Percentiles rank a stretch among this genome's conserved stretches.
These are phyloP conservation scores for Chiloscyllium plagiosum DNA, from an alignment of 2,113 vertebrate species.

Conservation along the genomic window DNA sequence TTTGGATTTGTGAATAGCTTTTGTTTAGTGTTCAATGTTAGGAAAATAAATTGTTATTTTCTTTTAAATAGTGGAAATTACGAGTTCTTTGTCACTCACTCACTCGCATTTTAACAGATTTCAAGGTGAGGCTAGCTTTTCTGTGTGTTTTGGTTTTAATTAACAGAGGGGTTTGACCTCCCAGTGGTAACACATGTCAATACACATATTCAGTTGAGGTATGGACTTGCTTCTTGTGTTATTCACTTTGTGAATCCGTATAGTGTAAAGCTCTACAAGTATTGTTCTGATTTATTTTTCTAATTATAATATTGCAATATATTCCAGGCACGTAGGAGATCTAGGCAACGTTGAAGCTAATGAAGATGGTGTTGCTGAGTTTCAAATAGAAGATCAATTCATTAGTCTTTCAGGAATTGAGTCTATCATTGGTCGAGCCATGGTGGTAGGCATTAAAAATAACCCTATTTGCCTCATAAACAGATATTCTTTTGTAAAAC, in stretches of 20 bases:
- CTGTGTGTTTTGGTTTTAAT: too few species aligned
- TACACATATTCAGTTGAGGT: not conserved
- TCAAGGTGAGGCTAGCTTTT: too few species aligned
- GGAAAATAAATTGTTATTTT: too few species aligned
- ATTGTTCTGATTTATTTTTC: not conserved
- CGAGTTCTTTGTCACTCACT: too few species aligned
- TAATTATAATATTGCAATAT: not conserved
- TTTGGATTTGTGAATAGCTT: too few species aligned
- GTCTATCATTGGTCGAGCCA: constrained; percentile 29
- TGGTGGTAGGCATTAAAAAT: constrained; percentile 37
- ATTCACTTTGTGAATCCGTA: not conserved
- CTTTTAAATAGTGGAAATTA: too few species aligned
- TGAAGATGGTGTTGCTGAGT: constrained; percentile 30
- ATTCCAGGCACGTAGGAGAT: constrained; percentile 38
- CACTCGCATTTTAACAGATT: too few species aligned
- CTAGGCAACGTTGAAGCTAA: constrained; percentile 37
- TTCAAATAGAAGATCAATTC: constrained; percentile 26
- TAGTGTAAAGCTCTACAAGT: not conserved
- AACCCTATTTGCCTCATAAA: not conserved
- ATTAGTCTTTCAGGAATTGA: constrained; percentile 18
- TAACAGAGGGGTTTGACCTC: too few species aligned
- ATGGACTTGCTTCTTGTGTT: too few species aligned
- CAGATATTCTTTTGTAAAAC: not conserved
- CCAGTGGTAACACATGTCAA: not conserved
- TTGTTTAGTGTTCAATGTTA: too few species aligned